These are phyloP conservation scores for Tupiocoris notatus DNA, from an alignment of 2,888 invertebrate genomes.

Conservation along the genomic window DNA sequence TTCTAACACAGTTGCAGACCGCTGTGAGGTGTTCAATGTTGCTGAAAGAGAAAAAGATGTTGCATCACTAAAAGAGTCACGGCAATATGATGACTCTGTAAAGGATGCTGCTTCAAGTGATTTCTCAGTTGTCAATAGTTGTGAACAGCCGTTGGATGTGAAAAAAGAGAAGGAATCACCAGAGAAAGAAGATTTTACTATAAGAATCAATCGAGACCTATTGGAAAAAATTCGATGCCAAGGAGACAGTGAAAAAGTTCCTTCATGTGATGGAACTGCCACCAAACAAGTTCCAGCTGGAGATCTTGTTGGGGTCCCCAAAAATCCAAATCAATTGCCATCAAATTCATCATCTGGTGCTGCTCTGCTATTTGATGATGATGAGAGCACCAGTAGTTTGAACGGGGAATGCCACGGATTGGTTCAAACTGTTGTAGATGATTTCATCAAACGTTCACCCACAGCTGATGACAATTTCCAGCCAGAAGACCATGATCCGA, in stretches of 20 bases:
- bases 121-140: too few species aligned
- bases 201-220: conserved; percentile 21
- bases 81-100: neutral
- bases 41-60: neutral
- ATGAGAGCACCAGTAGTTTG: conserved; percentile 21
- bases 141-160: neutral
- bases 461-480: conserved; percentile 12
- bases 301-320: neutral
- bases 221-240: neutral
- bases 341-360: neutral
- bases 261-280: neutral
- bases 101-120: neutral
- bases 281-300: neutral
- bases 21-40: neutral
- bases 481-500: neutral
- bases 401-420: conserved; percentile 16
- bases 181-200: conserved; percentile 10
- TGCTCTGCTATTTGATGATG: conserved; percentile 17
- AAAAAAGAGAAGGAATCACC: conserved; percentile 16
- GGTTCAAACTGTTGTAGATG: conserved; percentile 9
- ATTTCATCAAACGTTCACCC: conserved; percentile 9
- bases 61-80: neutral
- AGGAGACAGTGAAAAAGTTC: neutral
- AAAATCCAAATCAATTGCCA: neutral
- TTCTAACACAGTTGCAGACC: too few species aligned